Evolutionary conservation across 2,113 vertebrate genomes (phyloP).

Genomic region (Diphyllodes magnificus): DNA sequence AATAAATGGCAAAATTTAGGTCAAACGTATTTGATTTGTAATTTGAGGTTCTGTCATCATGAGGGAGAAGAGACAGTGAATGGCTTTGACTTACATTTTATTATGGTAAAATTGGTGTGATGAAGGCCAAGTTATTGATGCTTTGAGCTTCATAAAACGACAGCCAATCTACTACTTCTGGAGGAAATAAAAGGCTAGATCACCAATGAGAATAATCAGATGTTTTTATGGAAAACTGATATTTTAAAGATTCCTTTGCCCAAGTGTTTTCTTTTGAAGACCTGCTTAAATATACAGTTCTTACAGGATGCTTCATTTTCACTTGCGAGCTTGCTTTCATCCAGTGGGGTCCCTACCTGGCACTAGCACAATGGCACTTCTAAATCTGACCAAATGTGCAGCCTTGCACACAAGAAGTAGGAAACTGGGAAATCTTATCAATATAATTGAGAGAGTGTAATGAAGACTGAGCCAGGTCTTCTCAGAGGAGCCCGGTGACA

Average conservation of each 20-base stretch:
- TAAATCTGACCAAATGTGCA: not conserved
- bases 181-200: not conserved
- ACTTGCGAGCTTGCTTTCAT: not conserved
- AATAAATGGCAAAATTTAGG: not conserved
- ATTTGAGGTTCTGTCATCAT: not conserved
- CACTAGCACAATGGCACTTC: not conserved
- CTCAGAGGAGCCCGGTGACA: not conserved
- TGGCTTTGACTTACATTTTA: not conserved
- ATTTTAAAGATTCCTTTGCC: not conserved
- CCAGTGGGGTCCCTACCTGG: rapidly evolving
- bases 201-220: not conserved
- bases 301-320: not conserved
- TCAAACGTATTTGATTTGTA: not conserved
- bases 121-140: not conserved
- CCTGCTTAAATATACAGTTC: not conserved
- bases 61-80: not conserved
- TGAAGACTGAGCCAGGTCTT: not conserved
- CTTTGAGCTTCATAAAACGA: not conserved
- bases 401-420: not conserved
- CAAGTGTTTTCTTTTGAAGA: not conserved
- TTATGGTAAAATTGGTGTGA: not conserved
- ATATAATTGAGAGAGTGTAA: not conserved
- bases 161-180: not conserved
- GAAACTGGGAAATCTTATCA: not conserved
- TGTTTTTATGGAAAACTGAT: not conserved